Conservation (phyloP, 2,888 invertebrate genomes). For the Bombylius major region DNA sequence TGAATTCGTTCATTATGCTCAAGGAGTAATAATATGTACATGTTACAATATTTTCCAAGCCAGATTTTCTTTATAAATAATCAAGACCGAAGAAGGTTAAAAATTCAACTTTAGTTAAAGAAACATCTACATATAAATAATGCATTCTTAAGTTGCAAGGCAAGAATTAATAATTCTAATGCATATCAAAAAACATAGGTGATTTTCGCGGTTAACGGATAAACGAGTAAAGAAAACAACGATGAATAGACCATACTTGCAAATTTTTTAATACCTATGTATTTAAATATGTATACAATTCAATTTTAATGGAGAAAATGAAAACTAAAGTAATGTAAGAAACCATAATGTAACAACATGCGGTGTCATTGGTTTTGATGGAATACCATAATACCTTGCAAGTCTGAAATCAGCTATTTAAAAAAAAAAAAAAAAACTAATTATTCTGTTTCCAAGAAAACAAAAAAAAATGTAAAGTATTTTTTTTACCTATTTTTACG, state of each 20-base stretch:
- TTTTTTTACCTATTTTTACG: slow-evolving; percentile 75
- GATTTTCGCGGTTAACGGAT: slow-evolving; percentile 64
- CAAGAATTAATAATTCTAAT: slow-evolving; percentile 64
- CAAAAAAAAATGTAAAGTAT: neutral
- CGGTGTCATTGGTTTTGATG: slow-evolving; percentile 84
- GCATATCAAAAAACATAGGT: slow-evolving; percentile 66
- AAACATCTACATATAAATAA: slow-evolving; percentile 43
- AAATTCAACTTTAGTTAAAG: slow-evolving; percentile 42
- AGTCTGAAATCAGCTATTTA: slow-evolving; percentile 85
- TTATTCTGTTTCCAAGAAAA: neutral
- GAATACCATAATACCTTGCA: slow-evolving; percentile 80
- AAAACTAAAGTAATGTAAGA: too few relatives aligned
- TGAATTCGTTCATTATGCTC: too few relatives aligned
- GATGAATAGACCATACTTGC: slow-evolving; percentile 59
- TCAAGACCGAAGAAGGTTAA: slow-evolving; percentile 42
- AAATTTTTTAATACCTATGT: neutral
- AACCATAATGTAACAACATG: slow-evolving; percentile 93
- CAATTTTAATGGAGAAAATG: too few relatives aligned
- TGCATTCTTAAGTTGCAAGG: slow-evolving; percentile 48
- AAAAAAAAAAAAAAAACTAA: neutral
- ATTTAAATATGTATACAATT: too few relatives aligned
- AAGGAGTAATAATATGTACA: too few relatives aligned
- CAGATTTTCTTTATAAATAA: slow-evolving; percentile 69
- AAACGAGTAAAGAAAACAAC: slow-evolving; percentile 55
- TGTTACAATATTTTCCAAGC: too few relatives aligned